Evolutionary conservation across 2,797 vertebrate genomes (phyloP).

Genomic region (Sebastes goodei): DNA sequence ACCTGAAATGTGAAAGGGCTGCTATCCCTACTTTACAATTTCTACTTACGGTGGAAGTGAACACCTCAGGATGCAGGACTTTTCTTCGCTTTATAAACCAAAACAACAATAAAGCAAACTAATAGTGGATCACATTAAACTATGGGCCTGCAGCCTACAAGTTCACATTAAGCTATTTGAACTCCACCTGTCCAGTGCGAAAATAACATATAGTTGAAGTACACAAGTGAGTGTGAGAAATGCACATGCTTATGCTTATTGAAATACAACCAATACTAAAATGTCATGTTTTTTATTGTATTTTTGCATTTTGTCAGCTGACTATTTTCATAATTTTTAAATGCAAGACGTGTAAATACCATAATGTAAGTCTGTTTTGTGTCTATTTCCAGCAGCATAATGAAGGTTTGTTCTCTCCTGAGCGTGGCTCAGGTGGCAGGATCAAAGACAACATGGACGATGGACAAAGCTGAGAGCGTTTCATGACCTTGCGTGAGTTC

Average conservation of each 20-base stretch:
- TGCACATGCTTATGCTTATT: not conserved
- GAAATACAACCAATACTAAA: not conserved
- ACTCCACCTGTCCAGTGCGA: not conserved
- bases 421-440: conserved; percentile 10
- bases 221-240: not conserved
- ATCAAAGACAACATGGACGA: conserved; percentile 44
- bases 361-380: not conserved
- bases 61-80: not conserved
- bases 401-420: conserved; percentile 18
- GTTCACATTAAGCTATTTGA: not conserved
- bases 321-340: not conserved
- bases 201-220: not conserved
- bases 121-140: not conserved
- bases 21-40: not conserved
- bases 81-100: not conserved
- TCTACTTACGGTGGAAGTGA: not conserved
- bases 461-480: conserved; percentile 27
- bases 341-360: not conserved
- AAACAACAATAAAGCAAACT: not conserved
- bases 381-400: conserved; percentile 6
- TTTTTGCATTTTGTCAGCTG: not conserved
- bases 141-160: not conserved
- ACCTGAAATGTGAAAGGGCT: not conserved
- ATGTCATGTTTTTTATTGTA: not conserved
- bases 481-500: conserved; percentile 38